Evolutionary conservation across 23 tunicate species (phyloP), one percentile per base, ranked within the genome.

Genomic region (Ciona savignyi): DNA sequence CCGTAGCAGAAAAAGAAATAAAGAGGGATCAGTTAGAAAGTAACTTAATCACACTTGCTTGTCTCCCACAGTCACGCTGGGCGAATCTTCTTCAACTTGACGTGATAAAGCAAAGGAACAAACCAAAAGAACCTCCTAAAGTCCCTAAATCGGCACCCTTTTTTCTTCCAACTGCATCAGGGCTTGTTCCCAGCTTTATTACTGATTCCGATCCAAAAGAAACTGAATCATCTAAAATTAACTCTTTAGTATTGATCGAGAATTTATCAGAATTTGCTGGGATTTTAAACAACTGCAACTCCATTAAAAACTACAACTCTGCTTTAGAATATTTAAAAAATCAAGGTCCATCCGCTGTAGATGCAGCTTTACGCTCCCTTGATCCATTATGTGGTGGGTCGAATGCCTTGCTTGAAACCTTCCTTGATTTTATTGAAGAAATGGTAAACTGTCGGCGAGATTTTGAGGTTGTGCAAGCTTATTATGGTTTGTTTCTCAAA

Each of bases 41-140:
- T 20, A 62, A 84, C 64, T 65, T 89, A 0, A 34, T 95, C 19
- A 83, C 96, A 4, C 65, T 80, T 62, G 78, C 99, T 1, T 65
- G 75, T 11, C 23, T 84, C 71, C 93, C 99, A 2, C 51, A 64
- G 25, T 80, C 99, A 63, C 71, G 77, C 62, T 95, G 99, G 99
- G 87, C 83, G 9, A 79, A 86, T 66, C 74, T 95, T 51, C 27
- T 80, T 22, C 33, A 81, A 32, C 67, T 90, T 21, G 95, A 95
- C 24, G 65, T 77, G 26, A 95, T 95, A 2, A 74, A 84, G 30
- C 35, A 76, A 42, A 71, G 97, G 23, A 91, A 85, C 33, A 91
- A 91, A 71, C 97, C 97, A 30, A 91, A 84, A 62, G 86, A 85
- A 67, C 91, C 97, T 3, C 83, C 83, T 4, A 88, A 79, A 51